Evolutionary conservation across 2,797 vertebrate species (phyloP).

Genomic region (Saxicola maurus): DNA sequence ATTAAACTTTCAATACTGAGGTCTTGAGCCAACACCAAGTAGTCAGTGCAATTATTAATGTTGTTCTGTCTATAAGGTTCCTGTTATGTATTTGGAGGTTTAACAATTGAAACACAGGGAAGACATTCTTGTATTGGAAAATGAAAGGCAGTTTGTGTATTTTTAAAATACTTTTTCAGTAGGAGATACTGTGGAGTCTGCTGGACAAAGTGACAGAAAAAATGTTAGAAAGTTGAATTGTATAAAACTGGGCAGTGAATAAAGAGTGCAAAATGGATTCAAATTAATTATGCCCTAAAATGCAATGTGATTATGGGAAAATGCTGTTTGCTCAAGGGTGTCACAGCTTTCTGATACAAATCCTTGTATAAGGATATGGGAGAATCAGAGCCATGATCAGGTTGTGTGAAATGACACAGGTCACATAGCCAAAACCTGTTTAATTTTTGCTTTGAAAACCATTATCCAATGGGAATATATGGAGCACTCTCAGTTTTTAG

Average conservation of each 20-base stretch:
- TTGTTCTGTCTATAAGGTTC: not conserved
- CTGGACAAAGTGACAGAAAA: not conserved
- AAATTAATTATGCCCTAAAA: not conserved
- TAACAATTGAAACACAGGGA: not conserved
- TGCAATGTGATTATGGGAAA: not conserved
- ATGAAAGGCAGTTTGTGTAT: not conserved
- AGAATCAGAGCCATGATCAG: not conserved
- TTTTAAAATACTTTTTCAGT: not conserved
- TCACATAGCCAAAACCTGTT: not conserved
- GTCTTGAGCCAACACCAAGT: not conserved
- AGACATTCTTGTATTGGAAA: not conserved
- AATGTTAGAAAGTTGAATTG: not conserved
- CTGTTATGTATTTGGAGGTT: not conserved
- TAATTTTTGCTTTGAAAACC: not conserved
- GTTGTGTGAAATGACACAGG: not conserved
- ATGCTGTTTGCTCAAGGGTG: accelerated
- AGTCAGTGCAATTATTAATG: not conserved
- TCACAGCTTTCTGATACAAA: not conserved
- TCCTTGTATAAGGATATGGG: not conserved
- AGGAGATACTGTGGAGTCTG: not conserved
- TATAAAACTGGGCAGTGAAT: not conserved
- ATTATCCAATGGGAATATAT: not conserved
- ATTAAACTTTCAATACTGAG: not conserved
- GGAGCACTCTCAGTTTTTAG: accelerated
- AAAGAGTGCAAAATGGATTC: not conserved